A percentile compares a stretch with the other conserved stretches of the same genome.
These are phyloP conservation scores for Geopemphigus sp. DNA, from an alignment of 1,140 invertebrate species.

Conservation along the genomic window DNA sequence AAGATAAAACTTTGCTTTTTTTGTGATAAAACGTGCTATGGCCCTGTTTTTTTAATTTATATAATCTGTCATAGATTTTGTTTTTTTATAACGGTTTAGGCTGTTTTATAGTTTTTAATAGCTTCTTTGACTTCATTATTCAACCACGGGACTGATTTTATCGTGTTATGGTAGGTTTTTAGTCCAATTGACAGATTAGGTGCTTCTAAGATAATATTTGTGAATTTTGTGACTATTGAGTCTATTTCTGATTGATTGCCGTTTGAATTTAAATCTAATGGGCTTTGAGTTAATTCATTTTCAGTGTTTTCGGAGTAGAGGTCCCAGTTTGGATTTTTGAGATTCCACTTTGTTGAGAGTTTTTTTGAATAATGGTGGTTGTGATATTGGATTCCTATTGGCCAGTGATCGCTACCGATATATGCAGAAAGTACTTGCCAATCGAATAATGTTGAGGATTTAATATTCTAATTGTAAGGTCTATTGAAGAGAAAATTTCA, in stretches of 20 bases:
- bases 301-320: slow-evolving; percentile 1
- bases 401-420: neutral
- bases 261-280: neutral
- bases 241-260: neutral
- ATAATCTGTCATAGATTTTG: neutral
- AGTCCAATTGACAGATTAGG: neutral
- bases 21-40: no score
- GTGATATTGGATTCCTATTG: neutral
- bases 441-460: neutral
- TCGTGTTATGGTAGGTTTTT: neutral
- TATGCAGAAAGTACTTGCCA: neutral
- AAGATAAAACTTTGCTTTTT: no score
- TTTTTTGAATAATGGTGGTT: neutral
- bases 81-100: slow-evolving; percentile 3
- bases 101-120: neutral
- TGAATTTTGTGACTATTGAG: neutral
- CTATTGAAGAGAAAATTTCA: neutral
- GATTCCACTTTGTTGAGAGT: neutral
- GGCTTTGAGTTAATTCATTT: neutral
- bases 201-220: slow-evolving; percentile 14
- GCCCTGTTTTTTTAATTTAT: neutral
- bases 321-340: neutral
- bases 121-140: neutral
- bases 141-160: slow-evolving; percentile 8
- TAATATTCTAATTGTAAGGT: neutral